A percentile compares a stretch with the other conserved stretches of the same genome.
These are phyloP conservation scores for Zaprionus lineosus DNA, from an alignment of 2,888 invertebrate species.

Conservation along the genomic window DNA sequence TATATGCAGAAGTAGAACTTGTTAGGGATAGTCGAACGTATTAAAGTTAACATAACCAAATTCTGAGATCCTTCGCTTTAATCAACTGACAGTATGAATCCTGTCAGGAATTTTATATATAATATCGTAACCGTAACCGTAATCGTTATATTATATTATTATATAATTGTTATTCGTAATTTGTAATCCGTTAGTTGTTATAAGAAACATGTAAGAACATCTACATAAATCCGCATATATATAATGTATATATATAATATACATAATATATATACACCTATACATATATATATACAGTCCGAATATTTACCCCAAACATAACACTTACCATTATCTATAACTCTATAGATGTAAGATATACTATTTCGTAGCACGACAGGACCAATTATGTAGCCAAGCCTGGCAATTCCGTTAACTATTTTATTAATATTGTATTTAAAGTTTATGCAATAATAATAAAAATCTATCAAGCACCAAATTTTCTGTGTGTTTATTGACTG, in stretches of 20 bases:
- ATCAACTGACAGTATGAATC: too few species aligned
- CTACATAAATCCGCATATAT: background rate
- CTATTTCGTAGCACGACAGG: constrained; percentile 1
- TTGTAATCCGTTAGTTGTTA: background rate
- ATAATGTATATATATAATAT: background rate
- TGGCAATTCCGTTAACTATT: background rate
- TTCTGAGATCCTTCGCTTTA: too few species aligned
- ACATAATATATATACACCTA: background rate
- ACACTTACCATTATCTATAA: background rate
- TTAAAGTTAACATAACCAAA: too few species aligned
- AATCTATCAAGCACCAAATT: background rate
- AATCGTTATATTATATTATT: too few species aligned
- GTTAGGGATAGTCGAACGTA: too few species aligned
- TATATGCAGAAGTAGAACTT: too few species aligned
- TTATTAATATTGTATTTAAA: background rate
- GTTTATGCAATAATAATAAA: background rate
- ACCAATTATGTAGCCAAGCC: constrained; percentile 3
- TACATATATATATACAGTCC: background rate
- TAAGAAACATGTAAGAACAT: background rate
- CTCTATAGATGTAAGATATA: background rate
- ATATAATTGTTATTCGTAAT: too few species aligned
- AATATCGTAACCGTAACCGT: too few species aligned
- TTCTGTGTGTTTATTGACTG: background rate
- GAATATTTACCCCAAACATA: background rate
- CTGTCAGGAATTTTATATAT: too few species aligned